Base-by-base conservation (phyloP, 2,888 invertebrate species). In the Auanema sp. region DNA sequence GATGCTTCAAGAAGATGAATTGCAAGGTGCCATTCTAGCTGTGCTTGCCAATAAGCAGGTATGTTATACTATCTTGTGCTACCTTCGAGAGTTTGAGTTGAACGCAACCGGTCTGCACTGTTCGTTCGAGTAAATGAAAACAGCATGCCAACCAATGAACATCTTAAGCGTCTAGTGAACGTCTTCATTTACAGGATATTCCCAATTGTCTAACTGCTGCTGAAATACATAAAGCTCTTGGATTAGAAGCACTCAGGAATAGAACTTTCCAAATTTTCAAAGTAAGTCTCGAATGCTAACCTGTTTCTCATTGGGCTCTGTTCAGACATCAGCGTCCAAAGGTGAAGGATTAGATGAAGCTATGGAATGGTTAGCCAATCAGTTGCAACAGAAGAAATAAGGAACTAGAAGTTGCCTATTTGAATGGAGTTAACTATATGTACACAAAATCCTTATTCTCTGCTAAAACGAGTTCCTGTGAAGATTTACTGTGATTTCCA, bases 251-350 rank as follows among this genome's bases (percentile, higher is more conserved):
- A 14, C 88, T 98, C 60, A 93, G 95, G 86, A 94, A 93, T 87
- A 89, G 97, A 84, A 96, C 96, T 83, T 97, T 98, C 88, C 95
- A 96, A 89, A 97, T 98, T 84, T 98, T 98, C 64, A 97, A 97
- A 41, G 56, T 56, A 42, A 12, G 3, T 18, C 4, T 8, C 18
- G 5, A 43, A 43, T 43, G 11, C 43, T 11, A n/a, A 43, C 43
- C 11, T 12, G 43, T 43, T 43, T 43, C 12, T 43, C 14, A 12
- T n/a, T 43, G 43, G 11, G n/a, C 14, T 47, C 21, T 55, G 16
- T 56, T 14, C 88, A 96, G 60, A 79, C 97, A 1, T 96, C 96
- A 0, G 98, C 98, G 52, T 92, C 93, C 75, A 92, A 95, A 85
- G 97, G 97, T 25, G 95, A 96, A 86, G 98, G 98, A 0, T 88